Evolutionary conservation across 2,113 vertebrate species (phyloP), one percentile per base, ranked within the genome.

Genomic region (Phrynocephalus versicolor): DNA sequence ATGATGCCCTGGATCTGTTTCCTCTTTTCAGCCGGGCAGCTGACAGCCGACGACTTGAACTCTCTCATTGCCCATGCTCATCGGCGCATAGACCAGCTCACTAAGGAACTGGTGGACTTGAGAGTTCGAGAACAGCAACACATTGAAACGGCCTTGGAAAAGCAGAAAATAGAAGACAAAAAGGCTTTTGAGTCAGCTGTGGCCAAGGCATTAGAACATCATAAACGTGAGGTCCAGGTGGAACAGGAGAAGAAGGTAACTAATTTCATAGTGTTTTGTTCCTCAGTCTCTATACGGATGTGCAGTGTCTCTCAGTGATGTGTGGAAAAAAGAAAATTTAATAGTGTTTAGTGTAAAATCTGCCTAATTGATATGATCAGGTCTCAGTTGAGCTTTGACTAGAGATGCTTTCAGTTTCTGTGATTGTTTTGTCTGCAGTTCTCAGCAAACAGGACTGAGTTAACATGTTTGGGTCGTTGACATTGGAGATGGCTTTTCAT

Each of bases 31-130:
- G 98, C 98, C 3, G 98, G 97, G 39, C 97, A 97, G 90, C 88
- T 99, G 70, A 98, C 97, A 0, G 70, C 90, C 0, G 98, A 99
- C 0, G 98, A 99, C 91, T 94, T 99, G 55, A 99, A 99, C 58
- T 97, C 98, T 0, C 96, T 99, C 74, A 98, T 99, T 0, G 98
- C 98, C 0, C 98, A 99, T 0, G 98, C 98, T 0, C 99, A 99
- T 89, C 98, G 98, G 0, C 98, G 98, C 82, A 99, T 99, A 0
- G 98, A 99, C 93, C 99, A 99, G 92, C 92, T 99, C 2, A 99
- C 98, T 92, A 94, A 89, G 87, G 96, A 98, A 91, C 96, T 99
- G 79, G 98, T 98, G 0, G 98, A 99, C 83, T 98, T 99, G 95
- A 94, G 97, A 0, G 98, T 98, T 41, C 85, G 96, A 1, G 98